Evolutionary conservation across 2,888 invertebrate species (phyloP), one percentile per base, ranked within the genome.

Genomic region (Heliothis peltigera): DNA sequence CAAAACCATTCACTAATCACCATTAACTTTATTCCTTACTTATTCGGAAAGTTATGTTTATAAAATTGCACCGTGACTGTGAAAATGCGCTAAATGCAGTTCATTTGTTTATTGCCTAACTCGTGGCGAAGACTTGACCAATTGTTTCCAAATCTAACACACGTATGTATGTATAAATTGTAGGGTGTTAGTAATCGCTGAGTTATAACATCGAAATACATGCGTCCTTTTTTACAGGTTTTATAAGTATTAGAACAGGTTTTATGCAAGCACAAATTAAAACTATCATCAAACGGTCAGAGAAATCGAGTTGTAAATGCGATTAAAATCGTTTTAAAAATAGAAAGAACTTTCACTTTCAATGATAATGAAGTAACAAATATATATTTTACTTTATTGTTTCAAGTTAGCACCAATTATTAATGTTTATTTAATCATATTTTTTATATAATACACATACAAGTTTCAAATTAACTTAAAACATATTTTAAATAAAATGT

Each of bases 121-220:
- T 48, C 49, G n/a, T n/a, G 32, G 57, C 57, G 57, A 71, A 77
- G 64, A 59, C 64, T 76, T 72, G 43, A 76, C 79, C 67, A 67
- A 76, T 67, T 60, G 65, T 75, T 78, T 64, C 75, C 59, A 79
- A 75, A 79, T 68, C 64, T 71, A 53, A 67, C 76, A 58, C 73
- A 62, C 54, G 77, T 72, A 39, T 77, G 77, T 72, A 39, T 77
- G 77, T 77, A 77, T 77, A 68, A 76, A 79, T 72, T 53, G 52
- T 59, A 71, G 47, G 70, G 64, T 56, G 70, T 68, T 69, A 46
- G 21, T 54, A 68, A 69, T 54, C 61, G 21, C 68, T 53, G 65
- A 65, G 72, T 64, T 64, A 42, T 19, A 25, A 66, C 72, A 64
- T 64, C 71, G 52, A 66, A 53, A 39, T 72, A 47, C 21, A 8